A percentile compares a stretch with the other conserved stretches of the same genome.
Evolutionary conservation across 1,140 invertebrate species (phyloP).

Genomic region (Drosophila pandora): DNA sequence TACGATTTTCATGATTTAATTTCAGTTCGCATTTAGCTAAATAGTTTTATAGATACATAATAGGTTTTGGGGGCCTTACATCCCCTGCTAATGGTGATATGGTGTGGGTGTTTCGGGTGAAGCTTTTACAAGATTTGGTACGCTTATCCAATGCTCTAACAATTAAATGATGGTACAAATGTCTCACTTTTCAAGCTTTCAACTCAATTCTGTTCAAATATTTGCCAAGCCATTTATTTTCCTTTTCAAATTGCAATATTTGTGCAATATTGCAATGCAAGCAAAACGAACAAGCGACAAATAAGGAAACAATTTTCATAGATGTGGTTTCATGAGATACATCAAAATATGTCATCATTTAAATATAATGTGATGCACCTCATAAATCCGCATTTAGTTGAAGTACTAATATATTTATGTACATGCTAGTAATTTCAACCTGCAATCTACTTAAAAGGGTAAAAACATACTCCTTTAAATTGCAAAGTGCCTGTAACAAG

Average conservation of each 20-base stretch:
- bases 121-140: conserved; percentile 18
- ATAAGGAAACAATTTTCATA: background rate
- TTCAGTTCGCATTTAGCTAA: conserved; percentile 45
- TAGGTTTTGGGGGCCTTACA: conserved; percentile 21
- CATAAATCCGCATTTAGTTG: background rate
- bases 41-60: conserved; percentile 36
- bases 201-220: background rate
- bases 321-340: background rate
- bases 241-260: background rate
- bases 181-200: background rate
- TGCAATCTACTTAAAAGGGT: background rate
- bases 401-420: background rate
- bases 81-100: conserved; percentile 46
- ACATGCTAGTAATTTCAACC: background rate
- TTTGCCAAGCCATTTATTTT: conserved; percentile 1
- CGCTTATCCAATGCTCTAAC: conserved; percentile 33
- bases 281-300: background rate
- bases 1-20: conserved; percentile 73
- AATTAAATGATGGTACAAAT: background rate
- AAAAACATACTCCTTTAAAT: too few species aligned
- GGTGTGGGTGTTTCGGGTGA: conserved; percentile 39
- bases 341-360: too few species aligned
- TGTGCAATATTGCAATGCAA: background rate
- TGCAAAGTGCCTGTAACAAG: background rate
- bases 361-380: background rate